Percentiles rank a stretch among this genome's conserved stretches.
phyloP scores from a whole-genome alignment of 2,888 invertebrate species.

The Luffia ferchaultella region DNA sequence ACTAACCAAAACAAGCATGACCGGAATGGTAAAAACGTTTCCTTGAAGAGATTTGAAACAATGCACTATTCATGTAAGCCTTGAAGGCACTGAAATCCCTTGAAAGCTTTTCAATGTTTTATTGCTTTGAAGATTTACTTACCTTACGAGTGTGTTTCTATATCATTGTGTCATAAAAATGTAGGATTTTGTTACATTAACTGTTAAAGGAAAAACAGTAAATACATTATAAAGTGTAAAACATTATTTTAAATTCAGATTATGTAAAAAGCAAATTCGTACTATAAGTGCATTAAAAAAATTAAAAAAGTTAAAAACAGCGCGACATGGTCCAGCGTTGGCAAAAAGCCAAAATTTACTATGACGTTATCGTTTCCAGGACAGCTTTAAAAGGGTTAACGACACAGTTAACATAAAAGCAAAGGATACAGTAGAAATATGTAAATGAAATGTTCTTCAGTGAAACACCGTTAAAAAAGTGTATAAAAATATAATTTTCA shows the following conservation, averaged over 20 bases:
- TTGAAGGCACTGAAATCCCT: conserved; percentile 17
- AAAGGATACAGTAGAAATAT: background rate
- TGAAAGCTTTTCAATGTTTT: conserved; percentile 44
- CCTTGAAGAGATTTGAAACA: background rate
- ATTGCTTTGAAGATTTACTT: conserved; percentile 10
- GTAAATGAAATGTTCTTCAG: background rate
- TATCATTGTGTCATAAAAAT: conserved; percentile 17
- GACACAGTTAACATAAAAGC: background rate
- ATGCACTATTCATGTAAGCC: conserved; percentile 4
- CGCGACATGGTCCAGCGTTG: background rate
- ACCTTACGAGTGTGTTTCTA: background rate
- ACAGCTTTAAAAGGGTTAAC: background rate
- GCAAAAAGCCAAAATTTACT: background rate
- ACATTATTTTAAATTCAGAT: too few species aligned
- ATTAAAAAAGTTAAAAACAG: background rate
- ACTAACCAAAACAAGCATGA: too few species aligned
- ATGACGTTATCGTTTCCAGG: background rate
- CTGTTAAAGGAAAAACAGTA: too few species aligned
- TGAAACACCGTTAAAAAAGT: background rate
- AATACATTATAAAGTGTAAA: too few species aligned
- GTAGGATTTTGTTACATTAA: conserved; percentile 5
- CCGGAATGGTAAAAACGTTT: background rate
- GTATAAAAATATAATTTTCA: background rate
- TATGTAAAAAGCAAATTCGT: too few species aligned
- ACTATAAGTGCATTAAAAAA: too few species aligned